phyloP scores from a whole-genome alignment of 2,888 invertebrate genomes.

The Slavum lentiscoides region DNA sequence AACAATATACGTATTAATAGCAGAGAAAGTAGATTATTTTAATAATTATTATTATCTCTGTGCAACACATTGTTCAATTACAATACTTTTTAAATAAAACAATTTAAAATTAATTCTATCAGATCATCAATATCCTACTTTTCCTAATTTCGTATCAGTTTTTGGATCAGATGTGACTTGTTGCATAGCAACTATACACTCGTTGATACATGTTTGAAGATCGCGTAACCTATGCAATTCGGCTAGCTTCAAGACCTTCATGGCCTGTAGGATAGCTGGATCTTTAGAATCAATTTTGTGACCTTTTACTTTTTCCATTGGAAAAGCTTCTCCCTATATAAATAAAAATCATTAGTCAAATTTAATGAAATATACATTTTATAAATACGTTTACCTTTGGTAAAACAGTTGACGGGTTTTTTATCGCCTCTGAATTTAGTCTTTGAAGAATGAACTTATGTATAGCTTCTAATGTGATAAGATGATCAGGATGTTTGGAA shows the following conservation, averaged over 20 bases:
- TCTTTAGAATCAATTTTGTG: conserved; percentile 65
- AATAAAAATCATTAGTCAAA: neutral
- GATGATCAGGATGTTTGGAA: conserved; percentile 78
- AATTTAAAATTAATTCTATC: neutral
- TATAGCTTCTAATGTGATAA: conserved; percentile 73
- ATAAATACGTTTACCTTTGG: conserved; percentile 59
- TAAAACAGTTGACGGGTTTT: conserved; percentile 64
- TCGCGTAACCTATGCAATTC: conserved; percentile 83
- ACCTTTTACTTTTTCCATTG: conserved; percentile 62
- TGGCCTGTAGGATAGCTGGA: conserved; percentile 69
- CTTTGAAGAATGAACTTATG: conserved; percentile 67
- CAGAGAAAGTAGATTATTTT: too few relatives aligned
- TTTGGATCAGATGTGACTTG: conserved; percentile 93
- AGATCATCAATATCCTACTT: conserved; percentile 71
- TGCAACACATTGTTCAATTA: neutral
- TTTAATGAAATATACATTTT: neutral
- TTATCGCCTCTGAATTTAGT: conserved; percentile 66
- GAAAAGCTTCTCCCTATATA: conserved; percentile 69
- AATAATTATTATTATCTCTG: too few relatives aligned
- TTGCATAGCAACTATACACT: conserved; percentile 90
- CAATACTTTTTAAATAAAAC: neutral
- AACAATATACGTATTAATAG: too few relatives aligned
- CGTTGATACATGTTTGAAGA: conserved; percentile 91
- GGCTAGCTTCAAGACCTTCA: conserved; percentile 76
- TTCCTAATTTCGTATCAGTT: conserved; percentile 91